Conservation (phyloP, 2,888 invertebrate species). For the Antheraea yamamai region DNA sequence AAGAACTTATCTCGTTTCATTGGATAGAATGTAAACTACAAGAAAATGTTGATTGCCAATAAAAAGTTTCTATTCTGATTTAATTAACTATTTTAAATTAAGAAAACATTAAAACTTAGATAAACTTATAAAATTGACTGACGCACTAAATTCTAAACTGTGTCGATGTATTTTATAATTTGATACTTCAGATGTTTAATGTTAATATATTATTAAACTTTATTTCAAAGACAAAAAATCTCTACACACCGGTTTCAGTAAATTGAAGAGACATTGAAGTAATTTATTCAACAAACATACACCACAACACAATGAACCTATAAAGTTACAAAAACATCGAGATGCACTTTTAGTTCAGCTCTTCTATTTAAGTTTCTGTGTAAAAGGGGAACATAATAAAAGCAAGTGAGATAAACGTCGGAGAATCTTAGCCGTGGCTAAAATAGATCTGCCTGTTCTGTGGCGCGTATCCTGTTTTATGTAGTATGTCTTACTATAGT, state of each 20-base stretch:
- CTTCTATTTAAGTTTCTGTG: constrained; percentile 8
- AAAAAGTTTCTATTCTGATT: neutral
- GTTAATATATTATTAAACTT: neutral
- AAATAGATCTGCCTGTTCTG: constrained; percentile 39
- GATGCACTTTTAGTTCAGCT: neutral
- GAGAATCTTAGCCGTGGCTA: constrained; percentile 24
- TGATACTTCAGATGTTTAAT: neutral
- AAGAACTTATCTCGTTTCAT: neutral
- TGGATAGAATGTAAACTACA: neutral
- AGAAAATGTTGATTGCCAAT: neutral
- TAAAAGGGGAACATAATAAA: constrained; percentile 15
- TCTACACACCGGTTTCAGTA: neutral
- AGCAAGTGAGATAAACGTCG: constrained; percentile 13
- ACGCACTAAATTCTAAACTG: neutral
- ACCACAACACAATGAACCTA: neutral
- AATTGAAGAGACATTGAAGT: neutral
- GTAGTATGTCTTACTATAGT: neutral
- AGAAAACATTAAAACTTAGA: neutral
- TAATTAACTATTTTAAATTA: neutral
- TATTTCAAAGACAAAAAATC: neutral
- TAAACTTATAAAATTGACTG: constrained; percentile 8
- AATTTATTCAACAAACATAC: neutral
- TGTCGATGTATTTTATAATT: neutral
- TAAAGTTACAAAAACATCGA: neutral
- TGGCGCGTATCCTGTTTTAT: constrained; percentile 26